Percentiles rank a stretch among this genome's conserved stretches.
Conservation (phyloP, 2,888 invertebrate genomes). For the Caenorhabditis virilis region DNA sequence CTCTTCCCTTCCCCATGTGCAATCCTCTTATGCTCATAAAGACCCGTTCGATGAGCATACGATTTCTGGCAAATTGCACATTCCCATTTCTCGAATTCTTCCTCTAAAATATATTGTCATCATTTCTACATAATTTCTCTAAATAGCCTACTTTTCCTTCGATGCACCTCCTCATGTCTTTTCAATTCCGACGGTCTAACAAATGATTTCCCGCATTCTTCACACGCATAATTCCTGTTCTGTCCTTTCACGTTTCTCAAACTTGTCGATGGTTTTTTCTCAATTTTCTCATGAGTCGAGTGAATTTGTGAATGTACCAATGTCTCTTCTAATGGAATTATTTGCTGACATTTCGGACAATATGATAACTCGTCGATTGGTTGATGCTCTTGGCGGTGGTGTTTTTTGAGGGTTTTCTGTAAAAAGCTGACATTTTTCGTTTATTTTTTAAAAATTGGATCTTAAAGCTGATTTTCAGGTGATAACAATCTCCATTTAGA, state of each 20-base stretch:
- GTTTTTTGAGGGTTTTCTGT: conserved; percentile 30
- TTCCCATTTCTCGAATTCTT: conserved; percentile 19
- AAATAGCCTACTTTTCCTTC: conserved; percentile 19
- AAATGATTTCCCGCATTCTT: conserved; percentile 45
- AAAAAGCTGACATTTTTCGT: neutral
- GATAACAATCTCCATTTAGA: too few relatives aligned
- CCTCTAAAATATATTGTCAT: neutral
- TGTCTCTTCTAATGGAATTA: conserved; percentile 27
- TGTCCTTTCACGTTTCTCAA: too few relatives aligned
- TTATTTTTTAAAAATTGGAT: too few relatives aligned
- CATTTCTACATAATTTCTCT: neutral
- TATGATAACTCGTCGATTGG: conserved; percentile 32
- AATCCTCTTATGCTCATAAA: conserved; percentile 26
- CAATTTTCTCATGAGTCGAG: conserved; percentile 9
- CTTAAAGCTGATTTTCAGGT: too few relatives aligned
- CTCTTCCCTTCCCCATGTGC: conserved; percentile 19
- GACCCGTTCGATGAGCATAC: conserved; percentile 38
- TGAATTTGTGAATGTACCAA: conserved; percentile 24
- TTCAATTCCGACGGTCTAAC: conserved; percentile 43
- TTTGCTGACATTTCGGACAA: conserved; percentile 37
- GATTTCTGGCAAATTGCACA: conserved; percentile 38
- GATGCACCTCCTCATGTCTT: conserved; percentile 38
- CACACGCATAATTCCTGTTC: conserved; percentile 36
- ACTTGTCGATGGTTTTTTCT: conserved; percentile 1
- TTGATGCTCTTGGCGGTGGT: conserved; percentile 29